Evolutionary conservation across 2,113 vertebrate species (phyloP), one percentile per base, ranked within the genome.

Genomic region (Caloenas nicobarica): DNA sequence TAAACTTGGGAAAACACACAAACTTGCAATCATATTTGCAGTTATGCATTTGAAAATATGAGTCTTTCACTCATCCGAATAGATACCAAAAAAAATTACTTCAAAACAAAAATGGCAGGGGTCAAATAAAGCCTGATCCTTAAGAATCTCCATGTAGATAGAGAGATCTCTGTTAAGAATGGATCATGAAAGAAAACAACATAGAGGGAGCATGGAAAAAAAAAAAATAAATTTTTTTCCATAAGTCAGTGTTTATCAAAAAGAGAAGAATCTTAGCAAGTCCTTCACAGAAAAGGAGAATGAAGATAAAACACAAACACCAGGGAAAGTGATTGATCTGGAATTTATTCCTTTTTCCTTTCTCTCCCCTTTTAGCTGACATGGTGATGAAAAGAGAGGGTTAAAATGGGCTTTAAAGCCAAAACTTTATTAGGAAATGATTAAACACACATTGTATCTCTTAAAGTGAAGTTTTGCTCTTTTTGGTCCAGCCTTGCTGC

Each of bases 321-420:
- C n/a, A 76, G 38, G 50, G 81, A 76, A 85, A 72, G 17, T 58
- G 62, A 88, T 77, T 82, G 44, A 89, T 92, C 28, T 40, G 36
- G 29, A 94, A 42, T 82, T 91, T 0, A 1, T 87, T 81, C n/a
- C 13, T 66, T 91, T 91, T 91, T 58, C 25, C 46, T 73, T 95
- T 78, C 65, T 74, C 2, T 1, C 16, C 17, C 13, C 21, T 77
- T 46, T 62, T 84, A 19, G 81, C 15, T 89, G 71, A 89, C 25
- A 19, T 61, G 16, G 25, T 86, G 81, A 94, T 82, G 71, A 91
- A 92, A 89, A 73, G 17, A 57, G 28, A 85, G 74, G n/a, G 82
- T 95, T 89, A 80, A 94, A 96, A 88, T 48, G 16, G 50, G 13
- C 15, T 85, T 85, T 76, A 85, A 92, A 89, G 78, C 33, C 64